A percentile compares a stretch with the other conserved stretches of the same genome.
phyloP scores from a whole-genome alignment of 2,888 invertebrate species.

The Tachina grossa region DNA sequence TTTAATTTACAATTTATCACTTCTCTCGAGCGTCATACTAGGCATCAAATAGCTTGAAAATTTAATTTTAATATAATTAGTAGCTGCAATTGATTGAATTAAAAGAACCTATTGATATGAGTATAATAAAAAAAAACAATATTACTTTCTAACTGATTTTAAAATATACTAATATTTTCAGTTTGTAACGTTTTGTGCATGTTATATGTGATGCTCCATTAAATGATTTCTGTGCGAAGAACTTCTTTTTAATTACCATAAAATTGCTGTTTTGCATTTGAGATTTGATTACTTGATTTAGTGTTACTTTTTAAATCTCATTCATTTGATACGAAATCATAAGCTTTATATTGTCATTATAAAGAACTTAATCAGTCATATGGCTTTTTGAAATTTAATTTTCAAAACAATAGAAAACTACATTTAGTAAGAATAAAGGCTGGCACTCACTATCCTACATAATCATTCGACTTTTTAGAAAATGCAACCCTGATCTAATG shows the following conservation, averaged over 20 bases:
- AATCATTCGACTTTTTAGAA: no score
- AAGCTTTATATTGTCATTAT: constrained; percentile 45
- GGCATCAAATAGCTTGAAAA: no score
- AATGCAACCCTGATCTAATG: no score
- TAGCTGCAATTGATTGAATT: no score
- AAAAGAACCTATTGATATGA: no score
- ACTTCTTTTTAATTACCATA: not conserved
- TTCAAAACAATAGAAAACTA: constrained; percentile 13
- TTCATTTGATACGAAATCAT: constrained; percentile 38
- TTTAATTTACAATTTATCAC: no score
- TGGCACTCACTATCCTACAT: no score
- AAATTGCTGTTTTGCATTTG: constrained; percentile 22
- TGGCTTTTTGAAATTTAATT: constrained; percentile 17
- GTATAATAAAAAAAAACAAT: not conserved
- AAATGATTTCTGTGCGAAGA: not conserved
- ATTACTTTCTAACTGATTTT: not conserved
- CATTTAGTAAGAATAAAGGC: not conserved
- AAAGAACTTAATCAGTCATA: constrained; percentile 25
- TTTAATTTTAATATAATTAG: no score
- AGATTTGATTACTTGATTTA: not conserved
- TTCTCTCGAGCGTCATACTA: no score
- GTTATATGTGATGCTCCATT: constrained; percentile 1
- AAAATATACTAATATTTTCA: not conserved
- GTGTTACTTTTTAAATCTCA: constrained; percentile 25
- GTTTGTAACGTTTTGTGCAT: constrained; percentile 31